Base-by-base conservation (phyloP, 2,888 invertebrate genomes). In the Oscheius sp. region DNA sequence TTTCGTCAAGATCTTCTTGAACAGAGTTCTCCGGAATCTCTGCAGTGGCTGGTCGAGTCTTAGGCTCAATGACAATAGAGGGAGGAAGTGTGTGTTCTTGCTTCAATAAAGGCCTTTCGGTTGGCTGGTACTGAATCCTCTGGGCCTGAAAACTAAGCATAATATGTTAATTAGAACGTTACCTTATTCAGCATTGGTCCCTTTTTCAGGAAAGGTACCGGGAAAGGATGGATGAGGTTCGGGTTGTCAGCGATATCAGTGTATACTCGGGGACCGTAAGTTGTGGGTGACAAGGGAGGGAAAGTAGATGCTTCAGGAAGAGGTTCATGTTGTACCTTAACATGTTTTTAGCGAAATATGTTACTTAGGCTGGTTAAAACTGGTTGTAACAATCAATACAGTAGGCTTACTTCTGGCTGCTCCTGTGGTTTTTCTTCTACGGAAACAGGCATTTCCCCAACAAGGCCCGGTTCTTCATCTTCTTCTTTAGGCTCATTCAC, bases 151-250 rank as follows among this genome's bases (percentile, higher is more conserved):
- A 51, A 50, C 32, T 5, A 47, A 37, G 9, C 21, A 1, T 37
- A 42, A 21, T 53, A 3, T 32, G 5, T 57, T 21, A 35, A 10
- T 37, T 35, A 55, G 37, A 53, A 51, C 21, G 2, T 29, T 58
- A 77, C 74, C 62, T 78, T 68, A 1, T 78, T 75, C 21, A 81
- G 63, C 2, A 74, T 59, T n/a, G 81, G 79, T 29, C 79, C 79
- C 29, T 74, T 77, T 68, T 85, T 87, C 48, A 89, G 77, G 74
- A 88, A 88, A 4, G 89, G 89, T 11, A 89, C 87, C 11, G 89
- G 87, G 79, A 88, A 84, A 21, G 88, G 89, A 35, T 84, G 83
- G 21, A 87, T 83, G 11, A 74, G 51, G 50, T 76, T 76, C 35
- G 83, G 81, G 51, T 79, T 77, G 63, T 83, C 83, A 13, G 77